Conservation (phyloP, 2,797 vertebrate genomes). For the Schizopygopsis pylzovi region DNA sequence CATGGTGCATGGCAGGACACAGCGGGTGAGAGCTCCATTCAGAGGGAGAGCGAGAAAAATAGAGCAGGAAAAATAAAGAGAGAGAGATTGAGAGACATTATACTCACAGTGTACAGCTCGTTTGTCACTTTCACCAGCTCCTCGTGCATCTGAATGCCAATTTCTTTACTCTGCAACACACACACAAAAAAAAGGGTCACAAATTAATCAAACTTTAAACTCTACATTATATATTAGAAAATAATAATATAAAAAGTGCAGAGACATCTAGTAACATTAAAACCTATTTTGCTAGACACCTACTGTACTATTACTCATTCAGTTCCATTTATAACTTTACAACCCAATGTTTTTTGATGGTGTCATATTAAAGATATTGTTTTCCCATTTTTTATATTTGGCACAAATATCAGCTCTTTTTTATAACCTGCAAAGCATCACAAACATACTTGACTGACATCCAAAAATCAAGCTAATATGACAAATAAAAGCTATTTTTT, state of each 20-base stretch:
- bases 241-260: neutral
- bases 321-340: neutral
- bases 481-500: neutral
- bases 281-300: neutral
- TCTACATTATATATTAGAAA: neutral
- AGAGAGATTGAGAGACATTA: slow-evolving; percentile 34
- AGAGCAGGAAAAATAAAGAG: slow-evolving; percentile 27
- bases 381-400: neutral
- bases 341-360: neutral
- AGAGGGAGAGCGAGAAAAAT: slow-evolving; percentile 27
- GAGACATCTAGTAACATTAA: neutral
- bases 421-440: slow-evolving; percentile 13
- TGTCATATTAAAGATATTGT: slow-evolving; percentile 1
- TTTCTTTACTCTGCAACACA: slow-evolving; percentile 94
- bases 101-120: slow-evolving; percentile 97
- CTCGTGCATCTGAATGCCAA: slow-evolving; percentile 98
- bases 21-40: slow-evolving; percentile 38
- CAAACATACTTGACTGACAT: neutral
- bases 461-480: neutral
- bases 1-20: slow-evolving; percentile 53
- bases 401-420: slow-evolving; percentile 24
- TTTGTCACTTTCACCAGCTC: slow-evolving; percentile 98
- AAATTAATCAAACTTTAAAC: neutral
- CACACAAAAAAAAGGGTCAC: neutral
- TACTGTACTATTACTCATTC: neutral